A percentile compares a stretch with the other conserved stretches of the same genome.
Conservation (phyloP, 2,888 invertebrate species). For the Tinea semifulvella region DNA sequence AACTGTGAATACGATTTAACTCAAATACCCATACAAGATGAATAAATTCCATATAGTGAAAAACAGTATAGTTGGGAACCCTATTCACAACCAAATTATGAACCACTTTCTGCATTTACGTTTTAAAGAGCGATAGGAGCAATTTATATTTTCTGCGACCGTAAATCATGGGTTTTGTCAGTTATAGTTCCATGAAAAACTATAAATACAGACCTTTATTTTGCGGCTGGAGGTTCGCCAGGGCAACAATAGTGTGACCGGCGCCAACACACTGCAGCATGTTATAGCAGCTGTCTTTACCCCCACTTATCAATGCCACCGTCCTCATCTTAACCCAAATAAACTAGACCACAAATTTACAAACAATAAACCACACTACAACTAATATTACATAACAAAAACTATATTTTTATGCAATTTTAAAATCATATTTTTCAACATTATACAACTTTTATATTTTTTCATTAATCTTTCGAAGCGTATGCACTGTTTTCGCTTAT, state of each 20-base stretch:
- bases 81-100: too few species aligned
- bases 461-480: background rate
- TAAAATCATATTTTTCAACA: constrained; percentile 14
- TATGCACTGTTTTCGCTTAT: background rate
- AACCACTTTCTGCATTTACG: too few species aligned
- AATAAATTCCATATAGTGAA: too few species aligned
- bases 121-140: too few species aligned
- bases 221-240: constrained; percentile 93
- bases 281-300: constrained; percentile 99
- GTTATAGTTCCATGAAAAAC: background rate
- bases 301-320: constrained; percentile 93
- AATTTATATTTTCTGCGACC: too few species aligned
- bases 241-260: constrained; percentile 93
- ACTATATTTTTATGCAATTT: constrained; percentile 35
- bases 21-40: too few species aligned
- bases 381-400: constrained; percentile 52
- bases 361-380: background rate
- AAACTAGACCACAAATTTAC: constrained; percentile 21
- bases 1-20: too few species aligned
- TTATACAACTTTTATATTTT: constrained; percentile 13
- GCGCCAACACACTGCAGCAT: constrained; percentile 97
- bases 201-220: constrained; percentile 69
- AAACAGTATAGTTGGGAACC: too few species aligned
- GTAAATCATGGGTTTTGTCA: background rate
- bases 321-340: constrained; percentile 75